A percentile compares a stretch with the other conserved stretches of the same genome.
Evolutionary conservation across 2,888 invertebrate species (phyloP).

Genomic region (Hirudinaria manillensis): DNA sequence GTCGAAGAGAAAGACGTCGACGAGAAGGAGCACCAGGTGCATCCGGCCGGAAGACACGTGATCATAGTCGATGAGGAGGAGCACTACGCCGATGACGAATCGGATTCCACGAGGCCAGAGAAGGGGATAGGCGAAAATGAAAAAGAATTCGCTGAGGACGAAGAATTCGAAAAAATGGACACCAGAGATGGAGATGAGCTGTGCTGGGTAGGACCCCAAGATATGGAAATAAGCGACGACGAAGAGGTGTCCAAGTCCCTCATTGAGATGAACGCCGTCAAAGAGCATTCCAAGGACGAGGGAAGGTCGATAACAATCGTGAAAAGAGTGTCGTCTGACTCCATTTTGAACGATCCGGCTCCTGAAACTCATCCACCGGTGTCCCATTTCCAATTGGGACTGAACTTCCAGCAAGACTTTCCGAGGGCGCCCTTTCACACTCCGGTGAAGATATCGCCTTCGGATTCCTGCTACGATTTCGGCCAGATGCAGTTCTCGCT

Average conservation of each 20-base stretch:
- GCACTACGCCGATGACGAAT: slow-evolving; percentile 35
- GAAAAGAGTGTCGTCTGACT: slow-evolving; percentile 1
- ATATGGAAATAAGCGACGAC: slow-evolving; percentile 3
- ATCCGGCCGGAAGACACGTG: not conserved
- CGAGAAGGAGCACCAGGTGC: slow-evolving; percentile 25
- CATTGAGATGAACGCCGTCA: not conserved
- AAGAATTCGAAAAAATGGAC: slow-evolving; percentile 29
- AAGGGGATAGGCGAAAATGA: slow-evolving; percentile 37
- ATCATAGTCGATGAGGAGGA: slow-evolving; percentile 13
- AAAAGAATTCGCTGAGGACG: slow-evolving; percentile 31
- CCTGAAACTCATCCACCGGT: not conserved
- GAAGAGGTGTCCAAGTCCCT: not conserved
- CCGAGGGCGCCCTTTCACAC: slow-evolving; percentile 34
- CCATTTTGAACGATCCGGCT: not conserved
- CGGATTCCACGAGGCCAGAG: slow-evolving; percentile 29
- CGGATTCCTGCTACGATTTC: slow-evolving; percentile 34
- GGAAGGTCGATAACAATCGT: slow-evolving; percentile 36
- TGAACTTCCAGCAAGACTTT: not conserved
- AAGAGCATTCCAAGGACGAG: slow-evolving; percentile 29
- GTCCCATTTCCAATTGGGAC: not conserved
- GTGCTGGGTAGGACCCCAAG: not conserved
- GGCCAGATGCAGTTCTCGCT: slow-evolving; percentile 14
- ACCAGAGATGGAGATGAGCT: slow-evolving; percentile 16
- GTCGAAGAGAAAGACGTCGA: slow-evolving; percentile 37
- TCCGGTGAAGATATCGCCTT: slow-evolving; percentile 34